Conservation (phyloP, 2,113 vertebrate genomes). For the Ptyas mucosa region DNA sequence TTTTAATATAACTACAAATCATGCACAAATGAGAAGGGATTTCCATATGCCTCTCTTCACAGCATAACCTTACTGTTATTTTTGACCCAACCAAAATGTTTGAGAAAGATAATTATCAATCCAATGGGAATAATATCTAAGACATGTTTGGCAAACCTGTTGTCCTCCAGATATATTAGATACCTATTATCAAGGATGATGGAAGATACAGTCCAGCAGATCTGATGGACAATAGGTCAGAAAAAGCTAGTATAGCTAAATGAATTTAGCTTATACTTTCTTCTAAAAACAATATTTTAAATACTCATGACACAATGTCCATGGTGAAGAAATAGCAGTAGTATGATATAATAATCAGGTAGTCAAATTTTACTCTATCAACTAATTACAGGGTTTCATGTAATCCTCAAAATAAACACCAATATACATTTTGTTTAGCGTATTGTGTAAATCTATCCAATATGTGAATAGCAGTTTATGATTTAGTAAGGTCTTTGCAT, state of each 20-base stretch:
- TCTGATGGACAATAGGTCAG: background rate
- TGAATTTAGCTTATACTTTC: background rate
- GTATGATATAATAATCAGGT: background rate
- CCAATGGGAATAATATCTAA: background rate
- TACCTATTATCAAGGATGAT: background rate
- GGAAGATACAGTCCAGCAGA: background rate
- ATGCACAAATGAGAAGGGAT: background rate
- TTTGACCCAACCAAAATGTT: slow-evolving; percentile 1
- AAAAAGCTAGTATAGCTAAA: background rate
- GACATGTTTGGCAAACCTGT: background rate
- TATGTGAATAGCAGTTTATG: background rate
- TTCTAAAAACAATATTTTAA: background rate
- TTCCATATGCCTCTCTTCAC: background rate
- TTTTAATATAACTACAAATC: background rate
- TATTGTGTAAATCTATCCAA: background rate
- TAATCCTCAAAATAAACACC: background rate
- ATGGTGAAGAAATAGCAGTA: background rate
- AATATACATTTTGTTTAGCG: background rate
- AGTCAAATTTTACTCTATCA: background rate
- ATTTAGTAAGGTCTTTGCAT: background rate
- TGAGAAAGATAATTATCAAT: background rate
- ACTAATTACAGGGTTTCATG: background rate
- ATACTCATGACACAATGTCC: background rate
- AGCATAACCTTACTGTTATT: background rate
- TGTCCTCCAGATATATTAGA: background rate